Evolutionary conservation across 1,140 invertebrate species (phyloP), one percentile per base, ranked within the genome.

Genomic region (Drosophila lacertosa): DNA sequence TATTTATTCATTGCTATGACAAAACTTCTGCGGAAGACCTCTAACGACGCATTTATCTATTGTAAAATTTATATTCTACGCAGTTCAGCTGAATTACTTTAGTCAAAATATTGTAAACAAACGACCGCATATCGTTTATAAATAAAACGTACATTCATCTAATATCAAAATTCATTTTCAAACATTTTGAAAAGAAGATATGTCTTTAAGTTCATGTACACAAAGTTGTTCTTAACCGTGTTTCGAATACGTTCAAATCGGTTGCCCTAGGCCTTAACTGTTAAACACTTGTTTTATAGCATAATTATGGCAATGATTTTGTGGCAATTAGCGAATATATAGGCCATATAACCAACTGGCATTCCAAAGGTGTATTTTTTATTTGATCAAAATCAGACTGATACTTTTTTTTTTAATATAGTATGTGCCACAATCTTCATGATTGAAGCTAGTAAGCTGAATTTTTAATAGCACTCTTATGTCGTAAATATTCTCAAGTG

Each of bases 1-100:
- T 29, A 7, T 50, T 59, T 50, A n/a, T 32, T 40, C n/a, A 42
- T 24, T 7, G 15, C 4, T 16, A 22, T 44, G 39, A 58, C 29
- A 45, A 33, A 45, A 66, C 44, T 66, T 66, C 63, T 58, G 54
- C 15, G 63, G 44, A 66, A 66, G 54, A 66, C 13, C 18, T 42
- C 33, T 50, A 37, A 22, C 59, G 54, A 32, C 54, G 63, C 44
- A 59, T 59, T 58, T 32, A n/a, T 29, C 5, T 50, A 16, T 42
- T 26, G n/a, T 37, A 47, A 45, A 59, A 24, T 10, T 10, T 33
- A 33, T 26, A n/a, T 4, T 4, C n/a, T 13, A 3, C 18, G 35
- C 29, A 32, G 10, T 13, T 37, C 35, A 4, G 13, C 4, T 15
- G 37, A 40, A 6, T 40, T 16, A 16, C 37, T 26, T 1, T 9